Evolutionary conservation across 2,888 invertebrate species (phyloP), one percentile per base, ranked within the genome.

Genomic region (Drosophila gaucha): DNA sequence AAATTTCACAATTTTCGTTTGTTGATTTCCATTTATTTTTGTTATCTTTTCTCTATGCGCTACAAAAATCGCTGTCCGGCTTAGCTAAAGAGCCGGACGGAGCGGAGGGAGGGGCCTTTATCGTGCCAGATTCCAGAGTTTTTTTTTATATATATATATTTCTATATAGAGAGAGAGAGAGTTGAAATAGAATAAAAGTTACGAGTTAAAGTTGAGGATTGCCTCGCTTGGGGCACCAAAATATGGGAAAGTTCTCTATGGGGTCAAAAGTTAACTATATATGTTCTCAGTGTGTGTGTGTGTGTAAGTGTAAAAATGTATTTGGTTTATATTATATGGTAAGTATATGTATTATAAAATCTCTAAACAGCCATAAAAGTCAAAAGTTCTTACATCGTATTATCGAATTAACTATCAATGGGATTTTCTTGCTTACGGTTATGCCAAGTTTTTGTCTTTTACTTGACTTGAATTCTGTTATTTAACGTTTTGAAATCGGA

Each of bases 311-410:
- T 66, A 33, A n/a, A n/a, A n/a, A n/a, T n/a, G n/a, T n/a, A n/a
- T n/a, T 46, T 33, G 16, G 1, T 49, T 35, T 24, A 35, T 35
- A 35, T 70, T 49, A 43, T 58, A 63, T 33, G 62, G 12, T 20
- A n/a, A 20, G 20, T 72, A 67, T 76, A 72, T 73, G 68, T 85
- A 74, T 80, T 82, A 76, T 80, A 83, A 83, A 88, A 77, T 78
- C 80, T 88, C 86, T 87, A 88, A 90, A 89, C 89, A 90, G 89
- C 89, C 89, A 90, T 89, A 80, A 89, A 80, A 90, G 89, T 89
- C 86, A 80, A 90, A 89, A 90, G 73, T 89, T 78, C 80, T 80
- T 86, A 80, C 65, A 72, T 49, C 12, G 16, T 35, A 35, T 49
- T 71, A 41, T 26, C 41, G 41, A 68, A 80, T 84, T 82, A 78